Evolutionary conservation across 2,888 invertebrate genomes (phyloP).

Genomic region (Amphimallon solstitiale): DNA sequence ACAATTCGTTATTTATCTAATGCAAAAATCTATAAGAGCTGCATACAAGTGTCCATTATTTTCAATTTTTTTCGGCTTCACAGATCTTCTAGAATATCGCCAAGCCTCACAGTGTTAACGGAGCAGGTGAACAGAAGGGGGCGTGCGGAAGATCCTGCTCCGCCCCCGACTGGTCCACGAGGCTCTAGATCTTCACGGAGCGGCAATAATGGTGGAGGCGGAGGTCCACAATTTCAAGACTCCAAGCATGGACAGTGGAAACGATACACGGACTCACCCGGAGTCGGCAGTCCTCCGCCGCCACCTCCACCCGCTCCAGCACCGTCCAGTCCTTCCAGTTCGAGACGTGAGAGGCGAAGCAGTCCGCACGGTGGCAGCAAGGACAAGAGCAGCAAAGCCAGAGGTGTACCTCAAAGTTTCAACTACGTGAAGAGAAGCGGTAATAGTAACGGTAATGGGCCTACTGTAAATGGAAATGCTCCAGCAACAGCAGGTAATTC

Average conservation of each 20-base stretch:
- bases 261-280: constrained; percentile 73
- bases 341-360: constrained; percentile 59
- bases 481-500: constrained; percentile 44
- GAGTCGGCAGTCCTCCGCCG: constrained; percentile 70
- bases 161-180: constrained; percentile 61
- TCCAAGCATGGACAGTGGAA: constrained; percentile 67
- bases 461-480: constrained; percentile 60
- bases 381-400: constrained; percentile 70
- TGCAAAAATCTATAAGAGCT: no score
- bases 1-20: no score
- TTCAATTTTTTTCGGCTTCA: no score
- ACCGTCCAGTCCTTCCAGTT: constrained; percentile 60
- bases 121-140: constrained; percentile 69
- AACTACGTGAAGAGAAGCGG: constrained; percentile 82
- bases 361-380: constrained; percentile 61
- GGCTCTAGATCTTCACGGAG: constrained; percentile 54
- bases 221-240: constrained; percentile 53
- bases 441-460: constrained; percentile 63
- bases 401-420: constrained; percentile 83
- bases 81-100: constrained; percentile 53
- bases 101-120: constrained; percentile 68
- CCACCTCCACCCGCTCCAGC: constrained; percentile 66
- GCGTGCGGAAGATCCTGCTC: constrained; percentile 66
- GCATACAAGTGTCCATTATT: no score
- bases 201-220: constrained; percentile 47